A percentile compares a stretch with the other conserved stretches of the same genome.
Evolutionary conservation across 2,797 vertebrate species (phyloP).

Genomic region (Moxostoma hubbsi): DNA sequence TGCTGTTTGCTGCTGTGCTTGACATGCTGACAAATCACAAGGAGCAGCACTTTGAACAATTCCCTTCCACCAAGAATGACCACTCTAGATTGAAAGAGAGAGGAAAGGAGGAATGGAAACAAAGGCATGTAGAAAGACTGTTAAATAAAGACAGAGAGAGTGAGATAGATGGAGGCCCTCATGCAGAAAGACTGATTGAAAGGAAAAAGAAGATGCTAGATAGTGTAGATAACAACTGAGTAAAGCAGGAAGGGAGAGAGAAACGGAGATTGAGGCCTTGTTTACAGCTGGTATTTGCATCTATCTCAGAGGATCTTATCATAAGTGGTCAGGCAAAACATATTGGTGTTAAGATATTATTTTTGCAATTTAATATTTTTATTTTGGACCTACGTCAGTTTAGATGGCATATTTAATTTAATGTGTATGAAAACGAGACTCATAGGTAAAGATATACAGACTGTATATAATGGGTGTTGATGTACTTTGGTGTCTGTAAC

Average conservation of each 20-base stretch:
- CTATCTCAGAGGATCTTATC: no score
- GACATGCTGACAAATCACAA: constrained; percentile 63
- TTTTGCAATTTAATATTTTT: no score
- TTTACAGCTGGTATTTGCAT: neutral
- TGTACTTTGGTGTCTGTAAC: no score
- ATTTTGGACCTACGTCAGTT: no score
- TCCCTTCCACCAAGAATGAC: constrained; percentile 33
- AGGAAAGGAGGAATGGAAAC: constrained; percentile 24
- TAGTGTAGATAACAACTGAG: no score
- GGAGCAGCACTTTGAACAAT: constrained; percentile 60
- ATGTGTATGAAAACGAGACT: no score
- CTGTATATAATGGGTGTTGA: no score
- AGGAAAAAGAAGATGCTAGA: neutral
- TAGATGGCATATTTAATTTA: no score
- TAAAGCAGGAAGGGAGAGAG: neutral
- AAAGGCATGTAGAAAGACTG: constrained; percentile 45
- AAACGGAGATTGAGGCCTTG: neutral
- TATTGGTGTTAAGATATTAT: no score
- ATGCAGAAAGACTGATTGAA: constrained; percentile 31
- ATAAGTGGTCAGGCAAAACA: no score
- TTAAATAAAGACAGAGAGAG: constrained; percentile 48
- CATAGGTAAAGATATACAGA: no score
- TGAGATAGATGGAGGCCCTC: constrained; percentile 10
- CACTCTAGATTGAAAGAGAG: constrained; percentile 43
- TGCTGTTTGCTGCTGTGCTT: constrained; percentile 53